Percentiles rank a stretch among this genome's conserved stretches.
phyloP scores from a whole-genome alignment of 1,140 invertebrate species.

The Platyura marginata region DNA sequence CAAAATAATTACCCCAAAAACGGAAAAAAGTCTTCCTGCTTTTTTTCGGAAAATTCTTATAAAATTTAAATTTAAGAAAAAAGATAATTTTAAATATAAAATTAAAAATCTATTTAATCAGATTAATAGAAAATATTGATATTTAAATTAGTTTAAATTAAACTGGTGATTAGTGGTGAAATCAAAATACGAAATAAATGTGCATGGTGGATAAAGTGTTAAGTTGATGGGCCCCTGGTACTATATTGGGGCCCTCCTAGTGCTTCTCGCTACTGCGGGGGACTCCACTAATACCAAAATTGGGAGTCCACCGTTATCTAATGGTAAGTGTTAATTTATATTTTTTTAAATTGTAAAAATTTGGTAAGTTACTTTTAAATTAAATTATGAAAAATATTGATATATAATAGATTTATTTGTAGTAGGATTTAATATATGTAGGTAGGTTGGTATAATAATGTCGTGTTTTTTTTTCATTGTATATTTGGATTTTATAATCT shows the following conservation, averaged over 20 bases:
- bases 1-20: background rate
- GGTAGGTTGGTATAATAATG: too few species aligned
- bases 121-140: background rate
- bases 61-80: background rate
- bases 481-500: too few species aligned
- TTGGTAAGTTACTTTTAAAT: too few species aligned
- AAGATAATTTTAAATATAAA: background rate
- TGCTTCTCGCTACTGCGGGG: conserved; percentile 22
- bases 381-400: too few species aligned
- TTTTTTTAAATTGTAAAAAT: too few species aligned
- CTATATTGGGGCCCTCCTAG: conserved; percentile 22
- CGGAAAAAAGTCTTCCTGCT: background rate
- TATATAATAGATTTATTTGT: too few species aligned
- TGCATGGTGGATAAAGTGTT: conserved; percentile 9
- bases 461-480: too few species aligned
- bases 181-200: background rate
- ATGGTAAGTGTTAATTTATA: too few species aligned
- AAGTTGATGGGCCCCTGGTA: conserved; percentile 25
- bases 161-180: background rate
- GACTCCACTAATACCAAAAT: conserved; percentile 24
- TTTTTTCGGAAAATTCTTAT: background rate
- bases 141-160: background rate
- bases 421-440: too few species aligned
- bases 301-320: too few species aligned
- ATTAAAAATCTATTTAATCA: background rate